Percentiles rank a stretch among this genome's conserved stretches.
phyloP scores from a whole-genome alignment of 2,797 vertebrate genomes.

The Tragopan temminckii region DNA sequence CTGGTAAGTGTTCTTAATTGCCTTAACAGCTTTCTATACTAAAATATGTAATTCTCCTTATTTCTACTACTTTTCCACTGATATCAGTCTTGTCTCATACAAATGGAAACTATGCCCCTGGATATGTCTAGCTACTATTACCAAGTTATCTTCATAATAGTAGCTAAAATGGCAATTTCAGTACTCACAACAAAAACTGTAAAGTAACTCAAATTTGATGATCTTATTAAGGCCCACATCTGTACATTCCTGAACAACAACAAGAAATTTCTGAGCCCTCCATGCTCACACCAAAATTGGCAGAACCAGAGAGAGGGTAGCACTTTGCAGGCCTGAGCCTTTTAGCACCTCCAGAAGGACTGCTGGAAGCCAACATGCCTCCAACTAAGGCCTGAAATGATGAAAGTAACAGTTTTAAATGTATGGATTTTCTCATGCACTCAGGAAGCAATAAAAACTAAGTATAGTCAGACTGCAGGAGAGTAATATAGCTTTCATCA shows the following conservation, averaged over 20 bases:
- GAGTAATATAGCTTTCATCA: conserved; percentile 60
- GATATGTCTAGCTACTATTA: not conserved
- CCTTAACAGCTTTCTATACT: not conserved
- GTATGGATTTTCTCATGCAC: conserved; percentile 46
- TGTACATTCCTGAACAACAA: not conserved
- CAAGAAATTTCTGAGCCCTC: not conserved
- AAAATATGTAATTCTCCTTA: not conserved
- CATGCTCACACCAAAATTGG: not conserved
- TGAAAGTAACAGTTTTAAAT: conserved; percentile 42
- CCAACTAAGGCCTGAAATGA: conserved; percentile 20
- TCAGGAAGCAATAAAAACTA: conserved; percentile 71
- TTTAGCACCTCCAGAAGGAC: not conserved
- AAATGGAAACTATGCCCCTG: not conserved
- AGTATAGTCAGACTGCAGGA: conserved; percentile 36
- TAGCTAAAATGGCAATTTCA: not conserved
- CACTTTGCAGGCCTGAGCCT: not conserved
- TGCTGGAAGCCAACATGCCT: not conserved
- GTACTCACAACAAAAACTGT: not conserved
- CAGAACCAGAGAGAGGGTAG: not conserved
- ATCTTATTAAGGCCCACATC: not conserved
- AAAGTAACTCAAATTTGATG: not conserved
- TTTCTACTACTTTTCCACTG: not conserved
- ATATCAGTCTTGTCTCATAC: not conserved
- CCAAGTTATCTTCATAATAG: not conserved
- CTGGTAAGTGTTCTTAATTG: not conserved